Conservation (phyloP, 2,113 vertebrate genomes). For the Elanoides forficatus region DNA sequence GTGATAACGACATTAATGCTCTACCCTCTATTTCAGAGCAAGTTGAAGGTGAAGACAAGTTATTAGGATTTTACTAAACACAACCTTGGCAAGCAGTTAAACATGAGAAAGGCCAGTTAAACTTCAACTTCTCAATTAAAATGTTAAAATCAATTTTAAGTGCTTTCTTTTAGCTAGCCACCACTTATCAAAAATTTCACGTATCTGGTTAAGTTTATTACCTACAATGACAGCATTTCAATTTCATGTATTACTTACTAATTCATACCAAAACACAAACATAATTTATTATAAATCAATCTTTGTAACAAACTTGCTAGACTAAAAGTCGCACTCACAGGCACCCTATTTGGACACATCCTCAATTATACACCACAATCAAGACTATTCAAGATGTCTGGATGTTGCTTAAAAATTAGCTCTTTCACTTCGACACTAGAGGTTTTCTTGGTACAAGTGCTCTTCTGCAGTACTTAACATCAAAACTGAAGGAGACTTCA, state of each 20-base stretch:
- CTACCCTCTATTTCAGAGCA: not conserved
- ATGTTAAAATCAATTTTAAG: not conserved
- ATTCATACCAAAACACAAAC: not conserved
- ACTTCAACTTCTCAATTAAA: not conserved
- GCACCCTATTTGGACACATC: not conserved
- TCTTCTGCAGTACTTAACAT: not conserved
- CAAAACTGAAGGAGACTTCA: not conserved
- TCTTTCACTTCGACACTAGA: not conserved
- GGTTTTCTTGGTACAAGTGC: not conserved
- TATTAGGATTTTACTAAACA: not conserved
- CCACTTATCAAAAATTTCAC: not conserved
- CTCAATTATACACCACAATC: not conserved
- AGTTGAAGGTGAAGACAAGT: not conserved
- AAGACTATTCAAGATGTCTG: not conserved
- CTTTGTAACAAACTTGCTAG: not conserved
- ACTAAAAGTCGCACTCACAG: not conserved
- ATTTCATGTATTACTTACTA: not conserved
- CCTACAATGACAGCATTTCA: not conserved
- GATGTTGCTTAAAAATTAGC: not conserved
- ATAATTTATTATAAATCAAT: not conserved
- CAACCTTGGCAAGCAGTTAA: not conserved
- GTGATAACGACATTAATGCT: not conserved
- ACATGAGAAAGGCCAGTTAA: not conserved
- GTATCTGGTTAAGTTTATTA: not conserved
- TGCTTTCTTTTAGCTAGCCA: not conserved